Percentiles rank a stretch among this genome's conserved stretches.
These are phyloP conservation scores for Alligator mississippiensis DNA, from an alignment of 2,113 vertebrate species.

Conservation along the genomic window DNA sequence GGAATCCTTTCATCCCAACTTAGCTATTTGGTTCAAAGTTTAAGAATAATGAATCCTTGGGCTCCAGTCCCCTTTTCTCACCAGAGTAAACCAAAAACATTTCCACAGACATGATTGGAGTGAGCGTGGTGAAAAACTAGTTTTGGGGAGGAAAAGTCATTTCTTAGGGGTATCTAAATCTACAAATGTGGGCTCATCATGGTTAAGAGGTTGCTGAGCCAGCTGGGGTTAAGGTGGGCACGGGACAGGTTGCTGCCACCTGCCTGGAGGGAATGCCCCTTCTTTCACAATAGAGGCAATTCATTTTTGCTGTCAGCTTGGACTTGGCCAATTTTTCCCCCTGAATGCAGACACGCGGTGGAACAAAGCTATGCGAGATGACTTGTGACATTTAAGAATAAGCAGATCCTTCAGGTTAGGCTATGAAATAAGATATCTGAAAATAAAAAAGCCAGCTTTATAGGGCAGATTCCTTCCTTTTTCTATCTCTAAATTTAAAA, in stretches of 20 bases:
- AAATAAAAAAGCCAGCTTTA: constrained; percentile 2
- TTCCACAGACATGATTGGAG: background rate
- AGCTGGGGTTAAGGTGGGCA: background rate
- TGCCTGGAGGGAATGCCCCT: constrained; percentile 14
- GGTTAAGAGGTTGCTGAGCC: background rate
- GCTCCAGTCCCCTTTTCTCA: background rate
- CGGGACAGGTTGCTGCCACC: background rate
- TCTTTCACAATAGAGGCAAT: constrained; percentile 29
- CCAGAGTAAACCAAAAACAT: background rate
- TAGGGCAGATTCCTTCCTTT: background rate
- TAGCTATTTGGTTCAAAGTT: constrained; percentile 29
- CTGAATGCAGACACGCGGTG: accelerated
- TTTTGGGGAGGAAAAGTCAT: background rate
- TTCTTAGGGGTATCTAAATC: background rate
- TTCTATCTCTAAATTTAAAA: background rate
- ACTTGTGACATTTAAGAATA: background rate
- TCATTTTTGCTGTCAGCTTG: constrained; percentile 32
- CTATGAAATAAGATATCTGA: background rate
- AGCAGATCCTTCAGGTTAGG: background rate
- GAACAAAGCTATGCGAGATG: background rate
- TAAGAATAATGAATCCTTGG: background rate
- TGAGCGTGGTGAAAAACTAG: background rate
- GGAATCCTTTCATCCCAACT: constrained; percentile 34
- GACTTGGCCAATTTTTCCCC: background rate
- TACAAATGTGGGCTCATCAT: background rate